Percentiles rank a stretch among this genome's conserved stretches.
phyloP scores from a whole-genome alignment of 2,888 invertebrate genomes.

The Nomada lathburiana region DNA sequence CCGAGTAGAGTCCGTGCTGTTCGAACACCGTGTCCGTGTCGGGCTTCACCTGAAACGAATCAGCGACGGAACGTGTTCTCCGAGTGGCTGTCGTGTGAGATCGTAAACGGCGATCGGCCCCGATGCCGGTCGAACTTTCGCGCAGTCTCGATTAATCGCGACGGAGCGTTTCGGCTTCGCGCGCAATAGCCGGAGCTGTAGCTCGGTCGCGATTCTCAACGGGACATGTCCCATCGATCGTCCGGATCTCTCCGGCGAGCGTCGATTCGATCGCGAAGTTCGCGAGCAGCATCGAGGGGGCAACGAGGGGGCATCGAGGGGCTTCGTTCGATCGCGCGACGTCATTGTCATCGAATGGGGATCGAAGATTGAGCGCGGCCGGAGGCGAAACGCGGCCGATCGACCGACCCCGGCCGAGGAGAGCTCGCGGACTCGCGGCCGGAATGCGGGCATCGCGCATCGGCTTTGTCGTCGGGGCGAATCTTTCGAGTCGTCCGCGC shows the following conservation, averaged over 20 bases:
- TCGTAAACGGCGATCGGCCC: slow-evolving; percentile 3
- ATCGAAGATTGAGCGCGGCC: slow-evolving; percentile 44
- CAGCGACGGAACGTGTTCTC: slow-evolving; percentile 38
- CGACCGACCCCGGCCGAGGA: neutral
- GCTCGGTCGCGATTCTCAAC: no score
- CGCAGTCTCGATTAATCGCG: slow-evolving; percentile 25
- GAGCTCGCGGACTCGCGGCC: neutral
- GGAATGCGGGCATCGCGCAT: neutral
- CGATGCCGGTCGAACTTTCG: neutral
- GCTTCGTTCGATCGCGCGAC: no score
- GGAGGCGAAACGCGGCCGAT: neutral
- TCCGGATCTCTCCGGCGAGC: no score
- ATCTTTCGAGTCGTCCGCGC: slow-evolving; percentile 47
- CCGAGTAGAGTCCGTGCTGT: slow-evolving; percentile 82
- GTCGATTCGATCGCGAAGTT: no score
- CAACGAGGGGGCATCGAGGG: no score
- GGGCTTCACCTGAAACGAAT: slow-evolving; percentile 79
- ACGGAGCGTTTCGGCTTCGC: neutral
- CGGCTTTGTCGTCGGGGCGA: neutral
- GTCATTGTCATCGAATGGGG: slow-evolving; percentile 35
- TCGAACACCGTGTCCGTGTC: slow-evolving; percentile 80
- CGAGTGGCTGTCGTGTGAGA: slow-evolving; percentile 16
- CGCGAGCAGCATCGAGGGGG: no score
- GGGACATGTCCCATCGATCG: no score
- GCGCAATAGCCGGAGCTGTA: no score